phyloP scores from a whole-genome alignment of 2,888 invertebrate genomes.

The Rhamphomyia laevipes region DNA sequence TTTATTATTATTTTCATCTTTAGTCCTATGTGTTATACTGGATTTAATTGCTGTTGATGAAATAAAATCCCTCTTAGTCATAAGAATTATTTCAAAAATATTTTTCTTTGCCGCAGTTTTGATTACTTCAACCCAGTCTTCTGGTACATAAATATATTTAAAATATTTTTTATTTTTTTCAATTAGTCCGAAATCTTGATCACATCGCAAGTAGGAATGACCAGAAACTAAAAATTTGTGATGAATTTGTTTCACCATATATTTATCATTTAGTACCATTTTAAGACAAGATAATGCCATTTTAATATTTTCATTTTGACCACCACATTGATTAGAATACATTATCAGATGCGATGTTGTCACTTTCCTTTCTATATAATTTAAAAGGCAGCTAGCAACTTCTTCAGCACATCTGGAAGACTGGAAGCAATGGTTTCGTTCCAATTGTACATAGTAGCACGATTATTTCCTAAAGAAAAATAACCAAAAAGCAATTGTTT shows the following conservation, averaged over 20 bases:
- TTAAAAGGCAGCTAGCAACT: too few species aligned
- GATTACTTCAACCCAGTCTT: conserved; percentile 5
- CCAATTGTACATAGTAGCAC: too few species aligned
- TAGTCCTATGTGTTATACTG: conserved; percentile 3
- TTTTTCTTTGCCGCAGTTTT: conserved; percentile 2
- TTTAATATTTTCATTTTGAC: background rate
- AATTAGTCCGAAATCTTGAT: too few species aligned
- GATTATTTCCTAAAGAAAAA: background rate
- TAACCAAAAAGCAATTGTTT: background rate
- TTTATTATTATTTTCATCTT: conserved; percentile 1
- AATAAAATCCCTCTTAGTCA: conserved; percentile 3
- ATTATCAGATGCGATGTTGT: too few species aligned
- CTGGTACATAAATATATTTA: too few species aligned
- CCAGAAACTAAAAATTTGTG: background rate
- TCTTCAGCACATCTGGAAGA: too few species aligned
- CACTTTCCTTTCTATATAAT: too few species aligned
- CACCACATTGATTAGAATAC: too few species aligned
- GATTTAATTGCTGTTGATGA: background rate
- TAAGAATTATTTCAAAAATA: conserved; percentile 2
- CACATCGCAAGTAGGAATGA: too few species aligned
- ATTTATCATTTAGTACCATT: background rate
- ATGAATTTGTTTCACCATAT: background rate
- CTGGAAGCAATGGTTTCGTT: too few species aligned
- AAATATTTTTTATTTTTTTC: too few species aligned
- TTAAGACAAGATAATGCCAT: background rate